These are phyloP conservation scores for Lepetodrilus schrolli DNA, from an alignment of 2,888 invertebrate genomes.

Conservation along the genomic window DNA sequence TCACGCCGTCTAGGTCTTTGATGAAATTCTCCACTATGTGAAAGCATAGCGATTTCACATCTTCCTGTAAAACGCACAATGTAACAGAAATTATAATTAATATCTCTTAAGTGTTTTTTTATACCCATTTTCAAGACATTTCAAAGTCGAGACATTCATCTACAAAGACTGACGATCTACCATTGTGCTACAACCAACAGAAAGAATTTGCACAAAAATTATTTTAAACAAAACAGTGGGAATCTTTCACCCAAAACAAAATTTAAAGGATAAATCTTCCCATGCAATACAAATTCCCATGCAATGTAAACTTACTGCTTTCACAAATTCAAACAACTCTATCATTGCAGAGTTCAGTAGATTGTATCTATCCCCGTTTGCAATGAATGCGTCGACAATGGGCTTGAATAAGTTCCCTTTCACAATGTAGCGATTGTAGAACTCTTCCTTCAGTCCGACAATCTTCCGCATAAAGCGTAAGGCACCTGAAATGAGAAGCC, in stretches of 20 bases:
- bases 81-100: too few species aligned
- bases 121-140: too few species aligned
- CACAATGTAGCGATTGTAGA: constrained; percentile 96
- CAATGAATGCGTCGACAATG: constrained; percentile 95
- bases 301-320: constrained; percentile 82
- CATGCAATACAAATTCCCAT: too few species aligned
- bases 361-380: constrained; percentile 98
- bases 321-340: constrained; percentile 99
- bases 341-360: constrained; percentile 98
- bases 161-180: too few species aligned
- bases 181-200: too few species aligned
- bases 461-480: constrained; percentile 97
- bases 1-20: constrained; percentile 92
- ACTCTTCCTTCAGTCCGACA: constrained; percentile 97
- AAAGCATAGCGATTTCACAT: constrained; percentile 78
- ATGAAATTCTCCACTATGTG: constrained; percentile 98
- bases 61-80: constrained; percentile 74
- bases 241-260: too few species aligned
- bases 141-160: too few species aligned
- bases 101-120: too few species aligned
- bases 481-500: constrained; percentile 80
- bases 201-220: too few species aligned
- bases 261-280: too few species aligned
- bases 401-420: constrained; percentile 95
- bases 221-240: too few species aligned